phyloP scores from a whole-genome alignment of 2,888 invertebrate genomes.

The Molorchus minor region DNA sequence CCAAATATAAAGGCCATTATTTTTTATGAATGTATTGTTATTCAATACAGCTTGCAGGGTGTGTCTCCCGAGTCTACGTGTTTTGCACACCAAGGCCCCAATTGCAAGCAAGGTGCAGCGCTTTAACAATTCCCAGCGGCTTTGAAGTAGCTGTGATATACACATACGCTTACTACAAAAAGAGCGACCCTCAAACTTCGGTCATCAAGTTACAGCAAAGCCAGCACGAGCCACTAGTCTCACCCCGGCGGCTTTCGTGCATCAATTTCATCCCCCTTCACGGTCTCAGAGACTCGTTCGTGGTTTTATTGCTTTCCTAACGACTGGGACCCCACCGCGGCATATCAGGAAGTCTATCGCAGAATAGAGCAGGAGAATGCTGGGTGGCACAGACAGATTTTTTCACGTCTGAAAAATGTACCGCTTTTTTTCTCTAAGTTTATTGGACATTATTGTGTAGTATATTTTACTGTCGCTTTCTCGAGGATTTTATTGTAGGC shows the following conservation, averaged over 20 bases:
- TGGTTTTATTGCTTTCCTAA: conserved; percentile 24
- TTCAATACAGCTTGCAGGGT: no score
- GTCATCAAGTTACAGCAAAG: neutral
- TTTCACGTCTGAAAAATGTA: conserved; percentile 3
- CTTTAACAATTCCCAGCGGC: no score
- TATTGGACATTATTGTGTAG: conserved; percentile 2
- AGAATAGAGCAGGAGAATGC: neutral
- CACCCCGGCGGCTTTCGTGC: neutral
- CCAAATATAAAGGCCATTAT: no score
- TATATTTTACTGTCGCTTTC: neutral
- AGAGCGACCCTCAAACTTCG: no score
- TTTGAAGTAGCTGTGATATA: no score
- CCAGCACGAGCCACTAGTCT: neutral
- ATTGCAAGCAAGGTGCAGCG: no score
- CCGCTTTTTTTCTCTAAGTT: conserved; percentile 6
- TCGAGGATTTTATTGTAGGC: neutral
- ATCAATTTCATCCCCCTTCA: conserved; percentile 3
- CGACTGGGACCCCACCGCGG: conserved; percentile 4
- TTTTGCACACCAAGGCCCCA: no score
- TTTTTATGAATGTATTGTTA: no score
- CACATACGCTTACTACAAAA: no score
- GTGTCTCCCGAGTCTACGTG: no score
- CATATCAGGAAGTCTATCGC: conserved; percentile 5
- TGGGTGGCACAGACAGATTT: neutral
- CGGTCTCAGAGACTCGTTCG: conserved; percentile 19